Percentiles rank a stretch among this genome's conserved stretches.
phyloP scores from a whole-genome alignment of 2,797 vertebrate genomes.

The Pteronotus mesoamericanus region DNA sequence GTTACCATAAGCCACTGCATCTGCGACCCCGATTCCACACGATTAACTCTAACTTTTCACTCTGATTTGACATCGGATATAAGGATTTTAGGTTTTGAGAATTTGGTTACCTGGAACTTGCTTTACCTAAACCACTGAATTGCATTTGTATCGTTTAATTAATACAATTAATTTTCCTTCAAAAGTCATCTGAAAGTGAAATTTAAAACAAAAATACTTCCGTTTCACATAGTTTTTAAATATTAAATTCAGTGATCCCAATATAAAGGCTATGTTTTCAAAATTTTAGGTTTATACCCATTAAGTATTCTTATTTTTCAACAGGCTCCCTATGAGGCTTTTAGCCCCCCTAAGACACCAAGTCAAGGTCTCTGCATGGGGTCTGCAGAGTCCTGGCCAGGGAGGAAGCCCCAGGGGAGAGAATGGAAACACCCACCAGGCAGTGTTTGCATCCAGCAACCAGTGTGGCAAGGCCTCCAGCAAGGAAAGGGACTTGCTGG shows the following conservation, averaged over 20 bases:
- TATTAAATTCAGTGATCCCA: background rate
- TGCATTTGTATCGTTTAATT: background rate
- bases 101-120: background rate
- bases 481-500: background rate
- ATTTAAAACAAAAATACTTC: background rate
- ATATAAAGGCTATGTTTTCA: background rate
- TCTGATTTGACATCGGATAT: background rate
- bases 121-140: background rate
- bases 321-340: background rate
- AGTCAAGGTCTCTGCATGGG: fast-evolving
- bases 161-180: background rate
- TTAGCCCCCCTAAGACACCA: background rate
- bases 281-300: background rate
- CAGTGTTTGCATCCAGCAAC: background rate
- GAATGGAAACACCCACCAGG: background rate
- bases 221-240: background rate
- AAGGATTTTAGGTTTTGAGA: background rate
- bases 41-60: background rate
- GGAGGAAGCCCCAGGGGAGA: too few relatives aligned
- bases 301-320: background rate
- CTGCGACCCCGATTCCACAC: fast-evolving
- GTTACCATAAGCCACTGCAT: background rate
- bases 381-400: background rate
- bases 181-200: background rate
- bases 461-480: too few relatives aligned